phyloP scores from a whole-genome alignment of 1,140 invertebrate species.

The Nomia melanderi region DNA sequence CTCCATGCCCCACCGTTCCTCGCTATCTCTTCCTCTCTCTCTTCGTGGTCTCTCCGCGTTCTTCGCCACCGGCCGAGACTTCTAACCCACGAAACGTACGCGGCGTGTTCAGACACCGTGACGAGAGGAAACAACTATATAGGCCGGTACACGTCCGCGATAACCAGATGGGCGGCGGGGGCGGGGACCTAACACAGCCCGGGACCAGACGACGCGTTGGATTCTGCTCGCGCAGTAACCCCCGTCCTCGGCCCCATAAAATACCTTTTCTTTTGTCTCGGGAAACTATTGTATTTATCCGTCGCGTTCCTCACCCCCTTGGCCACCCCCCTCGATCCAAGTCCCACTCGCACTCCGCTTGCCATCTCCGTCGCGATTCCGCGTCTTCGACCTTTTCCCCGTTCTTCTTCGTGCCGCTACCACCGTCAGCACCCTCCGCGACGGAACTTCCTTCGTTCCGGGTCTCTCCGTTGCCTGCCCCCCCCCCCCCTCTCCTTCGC shows the following conservation, averaged over 20 bases:
- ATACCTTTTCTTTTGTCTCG: slow-evolving; percentile 56
- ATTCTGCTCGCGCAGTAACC: neutral
- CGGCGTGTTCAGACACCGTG: slow-evolving; percentile 48
- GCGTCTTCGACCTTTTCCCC: neutral
- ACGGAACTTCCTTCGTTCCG: no score
- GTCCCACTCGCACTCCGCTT: no score
- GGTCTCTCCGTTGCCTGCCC: no score
- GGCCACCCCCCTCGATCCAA: neutral
- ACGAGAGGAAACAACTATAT: slow-evolving; percentile 32
- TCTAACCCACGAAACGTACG: slow-evolving; percentile 15
- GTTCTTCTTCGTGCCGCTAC: neutral
- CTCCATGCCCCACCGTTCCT: no score
- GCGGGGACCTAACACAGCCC: neutral
- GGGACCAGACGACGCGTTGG: slow-evolving; percentile 17
- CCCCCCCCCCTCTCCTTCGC: neutral
- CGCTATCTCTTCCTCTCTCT: neutral
- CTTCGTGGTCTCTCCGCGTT: neutral
- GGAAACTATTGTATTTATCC: slow-evolving; percentile 62
- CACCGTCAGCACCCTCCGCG: neutral
- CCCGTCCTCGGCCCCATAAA: slow-evolving; percentile 28
- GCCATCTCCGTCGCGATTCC: neutral
- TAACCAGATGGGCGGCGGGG: neutral
- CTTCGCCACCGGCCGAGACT: neutral
- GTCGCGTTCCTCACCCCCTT: slow-evolving; percentile 32
- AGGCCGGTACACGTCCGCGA: neutral